Conservation (phyloP, 2,797 vertebrate genomes). For the Poeciliopsis turneri region DNA sequence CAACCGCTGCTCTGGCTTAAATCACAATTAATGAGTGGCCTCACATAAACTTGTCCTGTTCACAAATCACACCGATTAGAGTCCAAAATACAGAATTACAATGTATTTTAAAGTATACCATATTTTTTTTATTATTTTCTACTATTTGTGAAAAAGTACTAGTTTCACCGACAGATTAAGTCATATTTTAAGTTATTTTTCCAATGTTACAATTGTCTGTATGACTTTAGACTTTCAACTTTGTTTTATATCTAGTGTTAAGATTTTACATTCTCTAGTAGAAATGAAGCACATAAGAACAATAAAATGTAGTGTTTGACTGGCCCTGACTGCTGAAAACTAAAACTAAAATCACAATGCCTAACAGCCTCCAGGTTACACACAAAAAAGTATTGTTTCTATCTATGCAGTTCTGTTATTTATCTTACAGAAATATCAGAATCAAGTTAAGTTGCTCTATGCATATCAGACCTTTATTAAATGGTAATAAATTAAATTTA, state of each 20-base stretch:
- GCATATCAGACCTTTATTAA: too few species aligned
- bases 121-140: not conserved
- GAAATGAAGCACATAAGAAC: not conserved
- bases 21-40: not conserved
- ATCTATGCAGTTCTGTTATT: not conserved
- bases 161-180: too few species aligned
- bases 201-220: not conserved
- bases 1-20: conserved; percentile 8
- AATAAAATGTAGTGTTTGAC: not conserved
- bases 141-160: too few species aligned
- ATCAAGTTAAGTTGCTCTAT: too few species aligned
- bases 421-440: not conserved
- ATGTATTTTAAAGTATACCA: not conserved
- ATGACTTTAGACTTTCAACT: not conserved
- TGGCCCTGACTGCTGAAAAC: not conserved
- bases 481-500: too few species aligned
- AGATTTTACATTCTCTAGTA: not conserved
- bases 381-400: not conserved
- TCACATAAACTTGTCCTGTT: not conserved
- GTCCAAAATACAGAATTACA: not conserved
- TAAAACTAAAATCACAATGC: not conserved
- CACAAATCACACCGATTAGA: not conserved
- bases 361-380: not conserved
- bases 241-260: not conserved
- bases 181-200: not conserved